Conservation (phyloP, 2,113 vertebrate genomes). For the Calidris pugnax region DNA sequence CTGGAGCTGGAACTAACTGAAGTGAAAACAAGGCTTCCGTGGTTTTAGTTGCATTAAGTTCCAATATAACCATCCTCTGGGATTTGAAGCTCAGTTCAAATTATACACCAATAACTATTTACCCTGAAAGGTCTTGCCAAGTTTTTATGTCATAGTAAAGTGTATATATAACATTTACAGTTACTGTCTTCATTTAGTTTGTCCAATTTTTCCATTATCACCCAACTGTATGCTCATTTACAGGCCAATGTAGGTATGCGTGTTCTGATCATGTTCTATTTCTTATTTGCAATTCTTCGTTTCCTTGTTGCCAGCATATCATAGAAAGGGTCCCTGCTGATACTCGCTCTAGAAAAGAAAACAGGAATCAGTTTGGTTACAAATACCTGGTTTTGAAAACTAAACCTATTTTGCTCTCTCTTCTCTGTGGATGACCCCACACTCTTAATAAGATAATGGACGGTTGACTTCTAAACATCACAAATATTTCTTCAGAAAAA, state of each 20-base stretch:
- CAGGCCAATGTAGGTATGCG: background rate
- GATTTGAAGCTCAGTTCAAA: slow-evolving; percentile 3
- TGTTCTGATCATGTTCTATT: slow-evolving; percentile 71
- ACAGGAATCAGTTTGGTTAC: background rate
- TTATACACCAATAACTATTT: background rate
- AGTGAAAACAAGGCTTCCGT: slow-evolving; percentile 8
- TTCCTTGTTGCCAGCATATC: slow-evolving; percentile 98
- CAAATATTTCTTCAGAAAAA: background rate
- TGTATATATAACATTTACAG: background rate
- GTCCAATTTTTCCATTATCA: background rate
- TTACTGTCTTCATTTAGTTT: background rate
- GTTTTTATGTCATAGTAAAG: background rate
- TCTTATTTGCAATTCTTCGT: slow-evolving; percentile 94
- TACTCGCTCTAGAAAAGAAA: slow-evolving; percentile 87
- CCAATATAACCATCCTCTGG: background rate
- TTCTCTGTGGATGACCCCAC: background rate
- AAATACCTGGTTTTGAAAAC: background rate
- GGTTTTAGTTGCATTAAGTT: background rate
- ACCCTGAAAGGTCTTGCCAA: background rate
- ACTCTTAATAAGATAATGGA: background rate
- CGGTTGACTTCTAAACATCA: background rate
- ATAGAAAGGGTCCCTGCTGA: slow-evolving; percentile 98
- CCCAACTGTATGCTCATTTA: background rate
- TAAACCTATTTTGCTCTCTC: background rate
- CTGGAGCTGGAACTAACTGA: background rate